phyloP scores from a whole-genome alignment of 2,113 vertebrate genomes.

The Thermophis baileyi region DNA sequence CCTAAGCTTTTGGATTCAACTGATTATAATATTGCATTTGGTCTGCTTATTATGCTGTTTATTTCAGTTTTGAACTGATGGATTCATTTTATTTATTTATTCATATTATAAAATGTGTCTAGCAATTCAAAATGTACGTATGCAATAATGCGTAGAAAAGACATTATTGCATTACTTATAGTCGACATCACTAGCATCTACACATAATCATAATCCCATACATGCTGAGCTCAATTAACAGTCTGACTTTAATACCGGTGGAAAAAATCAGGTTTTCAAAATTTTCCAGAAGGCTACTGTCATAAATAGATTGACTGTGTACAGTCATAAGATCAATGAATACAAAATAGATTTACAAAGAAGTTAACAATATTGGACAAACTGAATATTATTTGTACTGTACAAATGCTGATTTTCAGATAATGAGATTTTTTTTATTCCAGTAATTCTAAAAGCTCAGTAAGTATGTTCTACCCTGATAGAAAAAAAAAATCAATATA shows the following conservation, averaged over 20 bases:
- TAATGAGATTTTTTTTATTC: slow-evolving; percentile 8
- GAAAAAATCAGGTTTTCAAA: not conserved
- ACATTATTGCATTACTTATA: not conserved
- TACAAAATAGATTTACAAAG: not conserved
- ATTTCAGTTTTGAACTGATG: not conserved
- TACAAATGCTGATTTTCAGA: not conserved
- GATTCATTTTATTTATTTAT: not conserved
- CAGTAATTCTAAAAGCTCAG: slow-evolving; percentile 20
- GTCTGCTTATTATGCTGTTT: not conserved
- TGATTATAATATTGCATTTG: not conserved
- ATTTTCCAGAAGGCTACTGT: not conserved
- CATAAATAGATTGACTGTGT: not conserved
- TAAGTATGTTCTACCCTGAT: not conserved
- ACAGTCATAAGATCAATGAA: not conserved
- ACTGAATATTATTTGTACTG: not conserved
- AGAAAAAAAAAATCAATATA: not conserved
- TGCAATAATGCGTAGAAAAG: not conserved
- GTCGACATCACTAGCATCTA: not conserved
- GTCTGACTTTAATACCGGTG: not conserved
- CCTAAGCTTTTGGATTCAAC: not conserved
- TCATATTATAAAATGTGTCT: not conserved
- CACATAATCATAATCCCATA: not conserved
- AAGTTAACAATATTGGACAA: not conserved
- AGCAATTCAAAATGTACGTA: not conserved
- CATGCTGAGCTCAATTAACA: not conserved